Evolutionary conservation across 1,140 invertebrate species (phyloP).

Genomic region (Gonioctena quinquepunctata): DNA sequence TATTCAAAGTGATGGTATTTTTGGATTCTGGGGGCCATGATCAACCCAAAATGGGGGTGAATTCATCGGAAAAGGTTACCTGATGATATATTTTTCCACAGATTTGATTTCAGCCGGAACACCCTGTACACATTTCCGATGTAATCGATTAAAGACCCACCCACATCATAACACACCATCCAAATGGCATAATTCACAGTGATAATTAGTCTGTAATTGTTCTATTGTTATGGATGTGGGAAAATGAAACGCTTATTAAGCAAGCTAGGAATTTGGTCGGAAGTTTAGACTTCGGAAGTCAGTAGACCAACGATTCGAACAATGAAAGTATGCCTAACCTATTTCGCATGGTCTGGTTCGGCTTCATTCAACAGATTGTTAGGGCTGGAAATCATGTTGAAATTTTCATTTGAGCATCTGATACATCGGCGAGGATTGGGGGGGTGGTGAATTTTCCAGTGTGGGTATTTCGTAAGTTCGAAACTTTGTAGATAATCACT

Average conservation of each 20-base stretch:
- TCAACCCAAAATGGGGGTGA: too few species aligned
- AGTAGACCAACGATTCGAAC: neutral
- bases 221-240: conserved; percentile 1
- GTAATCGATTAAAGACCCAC: neutral
- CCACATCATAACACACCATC: neutral
- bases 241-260: conserved; percentile 5
- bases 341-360: neutral
- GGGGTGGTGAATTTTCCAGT: too few species aligned
- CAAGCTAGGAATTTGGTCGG: neutral
- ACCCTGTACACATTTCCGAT: too few species aligned
- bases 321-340: neutral
- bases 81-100: too few species aligned
- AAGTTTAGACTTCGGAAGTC: neutral
- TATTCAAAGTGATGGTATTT: too few species aligned
- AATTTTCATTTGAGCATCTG: neutral
- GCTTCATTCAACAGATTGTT: neutral
- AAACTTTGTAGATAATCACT: too few species aligned
- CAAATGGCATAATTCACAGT: conserved; percentile 5
- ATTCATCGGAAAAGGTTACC: too few species aligned
- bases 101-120: too few species aligned
- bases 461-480: too few species aligned
- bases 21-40: too few species aligned
- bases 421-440: neutral
- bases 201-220: conserved; percentile 6
- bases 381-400: neutral